phyloP scores from a whole-genome alignment of 1,140 invertebrate genomes.

The Solen grandis region DNA sequence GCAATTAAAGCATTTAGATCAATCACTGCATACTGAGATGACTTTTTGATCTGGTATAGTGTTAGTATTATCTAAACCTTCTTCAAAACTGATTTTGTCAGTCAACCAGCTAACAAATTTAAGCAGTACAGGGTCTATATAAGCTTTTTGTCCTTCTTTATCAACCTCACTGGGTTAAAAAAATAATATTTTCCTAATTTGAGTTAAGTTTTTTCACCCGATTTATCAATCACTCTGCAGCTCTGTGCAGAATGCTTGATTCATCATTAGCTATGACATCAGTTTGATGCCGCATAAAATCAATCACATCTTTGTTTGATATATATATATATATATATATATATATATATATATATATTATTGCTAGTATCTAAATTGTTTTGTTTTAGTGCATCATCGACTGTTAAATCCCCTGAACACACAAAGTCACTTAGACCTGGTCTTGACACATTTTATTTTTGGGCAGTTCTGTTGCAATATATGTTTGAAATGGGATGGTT shows the following conservation, averaged over 20 bases:
- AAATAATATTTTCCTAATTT: background rate
- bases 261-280: background rate
- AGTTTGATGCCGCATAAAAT: background rate
- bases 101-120: background rate
- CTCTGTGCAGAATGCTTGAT: slow-evolving; percentile 1
- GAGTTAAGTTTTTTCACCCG: background rate
- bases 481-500: background rate
- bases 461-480: background rate
- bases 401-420: background rate
- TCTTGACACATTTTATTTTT: background rate
- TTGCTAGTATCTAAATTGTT: background rate
- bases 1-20: slow-evolving; percentile 2
- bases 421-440: slow-evolving; percentile 10
- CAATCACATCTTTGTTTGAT: background rate
- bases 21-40: background rate
- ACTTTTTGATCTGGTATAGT: background rate
- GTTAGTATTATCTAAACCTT: background rate
- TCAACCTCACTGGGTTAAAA: background rate
- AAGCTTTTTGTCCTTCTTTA: background rate
- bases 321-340: no score
- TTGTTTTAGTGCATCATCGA: background rate
- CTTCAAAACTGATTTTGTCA: background rate
- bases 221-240: background rate
- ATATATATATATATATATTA: background rate
- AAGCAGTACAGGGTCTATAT: background rate